phyloP scores from a whole-genome alignment of 2,113 vertebrate species.

The Synodontis membranacea region DNA sequence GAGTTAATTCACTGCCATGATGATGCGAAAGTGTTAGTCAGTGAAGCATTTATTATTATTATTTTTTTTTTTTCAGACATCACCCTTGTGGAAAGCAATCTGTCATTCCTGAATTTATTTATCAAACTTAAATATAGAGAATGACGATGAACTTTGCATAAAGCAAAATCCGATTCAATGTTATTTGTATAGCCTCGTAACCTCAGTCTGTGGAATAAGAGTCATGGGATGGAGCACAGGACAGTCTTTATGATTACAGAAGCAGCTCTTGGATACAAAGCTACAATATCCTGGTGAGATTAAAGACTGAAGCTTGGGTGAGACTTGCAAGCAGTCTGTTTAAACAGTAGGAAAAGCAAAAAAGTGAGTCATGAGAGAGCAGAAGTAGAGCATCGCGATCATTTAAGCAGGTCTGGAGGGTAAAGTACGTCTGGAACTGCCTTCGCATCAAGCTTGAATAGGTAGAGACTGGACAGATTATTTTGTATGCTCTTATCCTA shows the following conservation, averaged over 20 bases:
- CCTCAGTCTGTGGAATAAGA: no score
- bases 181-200: no score
- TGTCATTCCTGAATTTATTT: not conserved
- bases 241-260: not conserved
- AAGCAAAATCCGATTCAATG: not conserved
- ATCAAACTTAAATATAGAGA: not conserved
- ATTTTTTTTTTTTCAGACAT: not conserved
- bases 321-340: not conserved
- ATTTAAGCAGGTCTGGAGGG: not conserved
- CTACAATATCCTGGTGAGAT: not conserved
- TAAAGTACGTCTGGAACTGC: not conserved
- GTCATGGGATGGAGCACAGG: not conserved
- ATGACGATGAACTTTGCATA: not conserved
- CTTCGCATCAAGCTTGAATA: not conserved
- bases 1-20: not conserved
- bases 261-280: not conserved
- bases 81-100: not conserved
- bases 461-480: not conserved
- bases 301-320: no score
- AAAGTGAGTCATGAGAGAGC: not conserved
- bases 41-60: not conserved
- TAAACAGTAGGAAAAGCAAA: no score
- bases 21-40: slow-evolving; percentile 18
- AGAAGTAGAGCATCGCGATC: not conserved
- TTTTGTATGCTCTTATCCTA: not conserved